phyloP scores from a whole-genome alignment of 1,140 invertebrate genomes.

The Rhyzopertha dominica region DNA sequence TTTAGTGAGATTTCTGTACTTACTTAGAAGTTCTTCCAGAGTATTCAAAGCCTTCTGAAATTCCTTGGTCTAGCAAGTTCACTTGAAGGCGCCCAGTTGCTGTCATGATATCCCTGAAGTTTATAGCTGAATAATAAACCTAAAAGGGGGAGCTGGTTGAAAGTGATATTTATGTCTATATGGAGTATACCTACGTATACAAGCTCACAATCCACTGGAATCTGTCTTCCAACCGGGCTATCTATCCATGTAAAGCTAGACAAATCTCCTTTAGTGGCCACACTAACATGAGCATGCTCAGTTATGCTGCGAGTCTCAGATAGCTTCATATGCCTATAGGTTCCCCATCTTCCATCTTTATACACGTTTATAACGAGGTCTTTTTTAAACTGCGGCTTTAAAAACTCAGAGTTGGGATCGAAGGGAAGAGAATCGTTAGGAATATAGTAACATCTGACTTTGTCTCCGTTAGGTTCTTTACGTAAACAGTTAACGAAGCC shows the following conservation, averaged over 20 bases:
- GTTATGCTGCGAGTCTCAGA: constrained; percentile 48
- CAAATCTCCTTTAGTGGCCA: constrained; percentile 75
- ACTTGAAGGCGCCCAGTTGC: constrained; percentile 65
- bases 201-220: too few species aligned
- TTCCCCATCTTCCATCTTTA: constrained; percentile 57
- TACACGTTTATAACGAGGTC: constrained; percentile 64
- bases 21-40: constrained; percentile 49
- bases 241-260: constrained; percentile 77
- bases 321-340: constrained; percentile 43
- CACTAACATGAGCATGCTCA: constrained; percentile 74
- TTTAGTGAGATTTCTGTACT: too few species aligned
- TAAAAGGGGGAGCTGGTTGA: constrained; percentile 35
- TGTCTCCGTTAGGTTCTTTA: constrained; percentile 61
- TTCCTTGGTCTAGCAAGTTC: constrained; percentile 58
- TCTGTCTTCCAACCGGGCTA: constrained; percentile 47
- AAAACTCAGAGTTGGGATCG: constrained; percentile 57
- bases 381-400: constrained; percentile 52
- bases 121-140: constrained; percentile 63
- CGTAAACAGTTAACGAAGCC: constrained; percentile 76
- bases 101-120: constrained; percentile 76
- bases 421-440: constrained; percentile 64
- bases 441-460: constrained; percentile 58
- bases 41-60: constrained; percentile 68
- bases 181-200: too few species aligned
- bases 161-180: too few species aligned